Evolutionary conservation across 2,113 vertebrate species (phyloP).

Genomic region (Austrofundulus limnaeus): DNA sequence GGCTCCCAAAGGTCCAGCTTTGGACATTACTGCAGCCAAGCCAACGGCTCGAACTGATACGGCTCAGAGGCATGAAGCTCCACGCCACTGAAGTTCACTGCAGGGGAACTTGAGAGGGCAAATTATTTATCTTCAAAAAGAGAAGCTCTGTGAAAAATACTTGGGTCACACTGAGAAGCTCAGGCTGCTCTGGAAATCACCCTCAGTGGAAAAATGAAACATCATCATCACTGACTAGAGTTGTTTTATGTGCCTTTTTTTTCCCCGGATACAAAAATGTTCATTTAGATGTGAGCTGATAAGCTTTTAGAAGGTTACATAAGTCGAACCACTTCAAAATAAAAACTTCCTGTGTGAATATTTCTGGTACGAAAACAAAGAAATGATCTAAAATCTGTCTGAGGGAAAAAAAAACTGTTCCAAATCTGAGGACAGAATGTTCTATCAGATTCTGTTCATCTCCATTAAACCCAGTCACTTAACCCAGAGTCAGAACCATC

Average conservation of each 20-base stretch:
- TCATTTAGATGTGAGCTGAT: not conserved
- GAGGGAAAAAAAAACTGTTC: not conserved
- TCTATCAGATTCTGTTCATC: no score
- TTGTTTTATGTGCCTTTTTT: not conserved
- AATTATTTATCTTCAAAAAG: conserved; percentile 3
- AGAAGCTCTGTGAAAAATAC: not conserved
- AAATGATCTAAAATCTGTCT: not conserved
- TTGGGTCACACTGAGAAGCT: not conserved
- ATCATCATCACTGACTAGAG: not conserved
- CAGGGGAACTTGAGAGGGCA: not conserved
- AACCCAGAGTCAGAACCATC: not conserved
- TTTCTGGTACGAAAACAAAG: not conserved
- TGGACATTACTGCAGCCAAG: conserved; percentile 1
- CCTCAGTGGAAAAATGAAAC: not conserved
- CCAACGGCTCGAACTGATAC: not conserved
- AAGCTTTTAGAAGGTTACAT: no score
- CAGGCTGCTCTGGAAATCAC: not conserved
- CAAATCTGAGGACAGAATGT: not conserved
- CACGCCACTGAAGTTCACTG: not conserved
- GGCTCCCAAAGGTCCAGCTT: conserved; percentile 4
- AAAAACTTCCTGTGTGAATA: no score
- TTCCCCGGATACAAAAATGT: not conserved
- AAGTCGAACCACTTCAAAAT: no score
- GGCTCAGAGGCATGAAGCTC: not conserved
- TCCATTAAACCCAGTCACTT: not conserved